Evolutionary conservation across 2,113 vertebrate species (phyloP).

Genomic region (Chrysochloris asiatica): DNA sequence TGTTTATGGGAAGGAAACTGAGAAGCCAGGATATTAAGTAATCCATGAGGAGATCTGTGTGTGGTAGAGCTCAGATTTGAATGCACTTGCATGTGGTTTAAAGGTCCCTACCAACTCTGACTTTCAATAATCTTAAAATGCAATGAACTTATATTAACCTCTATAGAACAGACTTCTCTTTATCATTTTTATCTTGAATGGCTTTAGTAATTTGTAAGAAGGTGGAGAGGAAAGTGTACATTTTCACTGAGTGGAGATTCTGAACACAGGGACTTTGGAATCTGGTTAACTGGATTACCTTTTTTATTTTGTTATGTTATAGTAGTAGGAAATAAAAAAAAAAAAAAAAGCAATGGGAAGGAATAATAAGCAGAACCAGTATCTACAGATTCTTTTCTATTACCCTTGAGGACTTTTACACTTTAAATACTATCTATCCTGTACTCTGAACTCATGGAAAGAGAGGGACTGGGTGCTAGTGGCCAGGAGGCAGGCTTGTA

Average conservation of each 20-base stretch:
- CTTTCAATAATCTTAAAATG: neutral
- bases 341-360: too few species aligned
- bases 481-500: too few species aligned
- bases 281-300: neutral
- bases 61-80: neutral
- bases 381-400: slow-evolving; percentile 23
- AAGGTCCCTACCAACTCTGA: neutral
- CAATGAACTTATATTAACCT: neutral
- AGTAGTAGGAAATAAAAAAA: neutral
- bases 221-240: neutral
- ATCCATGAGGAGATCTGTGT: neutral
- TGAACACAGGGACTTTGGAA: neutral
- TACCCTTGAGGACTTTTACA: slow-evolving; percentile 34
- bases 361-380: slow-evolving; percentile 24
- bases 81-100: neutral
- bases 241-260: neutral
- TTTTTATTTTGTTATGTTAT: neutral
- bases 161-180: neutral
- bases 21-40: neutral
- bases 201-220: neutral
- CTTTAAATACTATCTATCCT: slow-evolving; percentile 8
- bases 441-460: too few species aligned
- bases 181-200: neutral
- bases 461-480: too few species aligned
- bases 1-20: neutral